These are phyloP conservation scores for Diorhabda sublineata DNA, from an alignment of 1,140 invertebrate genomes.

Conservation along the genomic window DNA sequence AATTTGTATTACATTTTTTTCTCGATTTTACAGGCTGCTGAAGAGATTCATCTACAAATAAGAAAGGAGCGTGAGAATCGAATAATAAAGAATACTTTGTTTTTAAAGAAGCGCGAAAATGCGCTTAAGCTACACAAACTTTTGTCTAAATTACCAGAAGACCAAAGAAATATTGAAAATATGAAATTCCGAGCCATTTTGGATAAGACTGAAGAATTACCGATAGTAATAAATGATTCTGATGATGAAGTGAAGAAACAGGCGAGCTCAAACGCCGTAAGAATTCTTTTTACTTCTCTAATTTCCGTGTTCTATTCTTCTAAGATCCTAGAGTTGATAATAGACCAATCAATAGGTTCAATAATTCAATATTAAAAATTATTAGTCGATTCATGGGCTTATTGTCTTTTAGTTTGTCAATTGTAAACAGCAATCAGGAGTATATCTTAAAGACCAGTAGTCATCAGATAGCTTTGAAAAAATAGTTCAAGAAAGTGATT, in stretches of 20 bases:
- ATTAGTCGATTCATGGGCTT: no score
- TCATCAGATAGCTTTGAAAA: no score
- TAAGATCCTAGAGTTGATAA: no score
- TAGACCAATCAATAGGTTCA: no score
- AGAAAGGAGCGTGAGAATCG: neutral
- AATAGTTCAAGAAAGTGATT: no score
- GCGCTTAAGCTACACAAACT: conserved; percentile 4
- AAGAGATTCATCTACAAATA: conserved; percentile 3
- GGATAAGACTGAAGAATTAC: neutral
- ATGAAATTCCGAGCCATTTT: conserved; percentile 12
- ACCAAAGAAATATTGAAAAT: conserved; percentile 13
- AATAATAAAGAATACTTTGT: conserved; percentile 6
- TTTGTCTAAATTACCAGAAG: conserved; percentile 5
- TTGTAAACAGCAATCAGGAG: no score
- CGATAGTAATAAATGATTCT: conserved; percentile 16
- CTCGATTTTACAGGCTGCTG: conserved; percentile 7
- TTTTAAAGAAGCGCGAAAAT: conserved; percentile 7
- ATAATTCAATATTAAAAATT: no score
- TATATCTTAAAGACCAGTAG: no score
- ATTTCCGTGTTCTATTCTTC: no score
- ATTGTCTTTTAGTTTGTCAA: no score
- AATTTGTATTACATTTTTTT: neutral
- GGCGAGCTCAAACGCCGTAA: no score
- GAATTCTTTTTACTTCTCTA: no score
- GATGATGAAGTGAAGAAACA: conserved; percentile 5